Evolutionary conservation across 2,888 invertebrate genomes (phyloP), one percentile per base, ranked within the genome.

Genomic region (Torymus tubicola): DNA sequence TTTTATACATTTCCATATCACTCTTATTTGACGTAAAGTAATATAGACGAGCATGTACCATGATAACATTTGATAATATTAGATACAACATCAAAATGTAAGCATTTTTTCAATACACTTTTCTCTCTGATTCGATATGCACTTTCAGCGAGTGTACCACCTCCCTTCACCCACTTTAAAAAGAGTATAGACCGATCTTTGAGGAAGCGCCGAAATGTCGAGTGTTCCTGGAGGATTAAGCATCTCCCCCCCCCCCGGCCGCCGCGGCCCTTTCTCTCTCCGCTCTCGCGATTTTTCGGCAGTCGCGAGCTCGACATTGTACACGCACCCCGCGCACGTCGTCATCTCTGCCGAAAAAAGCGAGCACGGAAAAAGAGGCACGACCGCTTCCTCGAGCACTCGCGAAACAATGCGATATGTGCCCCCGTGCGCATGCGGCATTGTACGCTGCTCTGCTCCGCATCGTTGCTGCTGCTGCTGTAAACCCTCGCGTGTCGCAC

Each of bases 311-410:
- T 18, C 14, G 42, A 24, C 53, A 61, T 61, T 21, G 52, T 50
- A 21, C 63, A 11, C 14, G 13, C 42, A 42, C 42, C 42, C 42
- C 42, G 8, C 42, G 31, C 31, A 8, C 42, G 42, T 42, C 21
- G 21, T 21, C 21, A 21, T 21, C 42, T 42, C 42, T 42, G 42
- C 42, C 42, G 42, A 42, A 42, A 42, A 12, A 42, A 70, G 64
- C 42, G 70, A 72, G 65, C 64, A 65, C 65, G 14, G 71, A 63
- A 18, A 69, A 57, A 16, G 31, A 60, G 55, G 11, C 50, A 42
- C 42, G 8, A n/a, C 61, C 77, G 83, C 81, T 80, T 77, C 61
- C 80, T 81, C 83, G 81, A 82, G 83, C 73, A 71, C 78, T 78
- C 72, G 65, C 71, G 65, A 63, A 78, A 78, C 78, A 78, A 78